A percentile compares a stretch with the other conserved stretches of the same genome.
phyloP scores from a whole-genome alignment of 2,888 invertebrate genomes.

The Mythimna albipuncta region DNA sequence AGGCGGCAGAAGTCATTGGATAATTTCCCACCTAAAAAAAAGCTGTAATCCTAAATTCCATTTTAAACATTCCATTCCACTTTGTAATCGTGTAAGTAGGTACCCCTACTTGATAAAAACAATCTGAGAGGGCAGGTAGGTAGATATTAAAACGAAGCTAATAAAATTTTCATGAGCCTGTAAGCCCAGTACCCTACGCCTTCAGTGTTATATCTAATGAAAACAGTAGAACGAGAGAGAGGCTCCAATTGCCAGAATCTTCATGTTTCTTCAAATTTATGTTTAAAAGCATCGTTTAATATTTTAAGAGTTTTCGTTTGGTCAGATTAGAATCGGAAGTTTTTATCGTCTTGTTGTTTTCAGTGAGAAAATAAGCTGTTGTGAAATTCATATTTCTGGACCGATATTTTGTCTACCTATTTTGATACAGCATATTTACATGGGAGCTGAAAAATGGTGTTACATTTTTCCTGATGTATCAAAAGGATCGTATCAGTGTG shows the following conservation, averaged over 20 bases:
- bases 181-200: slow-evolving; percentile 20
- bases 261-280: slow-evolving; percentile 30
- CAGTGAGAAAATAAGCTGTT: background rate
- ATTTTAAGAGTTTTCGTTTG: slow-evolving; percentile 21
- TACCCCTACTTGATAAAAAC: background rate
- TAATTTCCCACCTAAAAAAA: no score
- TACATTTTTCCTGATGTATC: no score
- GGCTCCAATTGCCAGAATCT: slow-evolving; percentile 20
- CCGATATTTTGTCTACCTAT: no score
- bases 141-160: slow-evolving; percentile 7
- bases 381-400: background rate
- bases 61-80: background rate
- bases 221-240: slow-evolving; percentile 19
- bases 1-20: no score
- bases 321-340: background rate
- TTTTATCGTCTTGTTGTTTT: background rate
- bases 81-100: background rate
- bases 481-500: no score
- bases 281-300: slow-evolving; percentile 8
- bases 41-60: background rate
- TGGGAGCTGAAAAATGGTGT: no score
- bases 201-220: slow-evolving; percentile 20
- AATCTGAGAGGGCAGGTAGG: background rate
- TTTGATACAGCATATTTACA: no score
- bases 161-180: slow-evolving; percentile 33